Base-by-base conservation (phyloP, 2,888 invertebrate species). In the Nowickia ferox region DNA sequence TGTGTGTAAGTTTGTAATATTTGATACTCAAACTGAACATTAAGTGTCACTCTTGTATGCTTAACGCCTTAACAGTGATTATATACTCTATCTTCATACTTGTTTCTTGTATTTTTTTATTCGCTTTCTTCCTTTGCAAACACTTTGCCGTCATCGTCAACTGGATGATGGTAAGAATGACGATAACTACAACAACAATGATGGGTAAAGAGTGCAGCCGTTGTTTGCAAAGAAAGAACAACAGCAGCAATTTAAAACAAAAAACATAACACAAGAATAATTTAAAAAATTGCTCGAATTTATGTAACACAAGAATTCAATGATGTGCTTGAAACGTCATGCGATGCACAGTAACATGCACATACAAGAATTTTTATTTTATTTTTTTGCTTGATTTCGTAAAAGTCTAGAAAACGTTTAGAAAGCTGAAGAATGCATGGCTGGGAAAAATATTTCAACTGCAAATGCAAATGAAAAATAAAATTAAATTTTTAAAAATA, bases 31-130 rank as follows among this genome's bases (percentile, higher is more conserved):
- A 79, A 86, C 86, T 86, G 83, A 86, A 83, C 86, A 86, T 81
- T 86, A 86, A 86, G 86, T 86, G 86, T 86, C 86, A 86, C 71
- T 86, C 86, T 86, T 86, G 86, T 86, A 86, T 86, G 83, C 86
- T 86, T 86, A 86, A 86, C 86, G 86, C 86, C 83, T 86, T 86
- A 86, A 83, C 86, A 86, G 86, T 86, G 86, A 86, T 86, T 86
- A 86, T 86, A 86, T 83, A 79, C 83, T 83, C 83, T 65, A 51
- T 83, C 83, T 79, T 68, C 66, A 30, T 30, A 30, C 30, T 30
- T 30, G 30, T 30, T 30, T 30, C 30, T 48, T 66, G 55, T 46
- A n/a, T 46, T 19, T 22, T 17, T 59, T 22, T 19, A 51, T 59
- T 57, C 13, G 10, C 4, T n/a, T 13, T 53, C 2, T 42, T 10